phyloP scores from a whole-genome alignment of 2,113 vertebrate genomes.

The Percopsis transmontana region DNA sequence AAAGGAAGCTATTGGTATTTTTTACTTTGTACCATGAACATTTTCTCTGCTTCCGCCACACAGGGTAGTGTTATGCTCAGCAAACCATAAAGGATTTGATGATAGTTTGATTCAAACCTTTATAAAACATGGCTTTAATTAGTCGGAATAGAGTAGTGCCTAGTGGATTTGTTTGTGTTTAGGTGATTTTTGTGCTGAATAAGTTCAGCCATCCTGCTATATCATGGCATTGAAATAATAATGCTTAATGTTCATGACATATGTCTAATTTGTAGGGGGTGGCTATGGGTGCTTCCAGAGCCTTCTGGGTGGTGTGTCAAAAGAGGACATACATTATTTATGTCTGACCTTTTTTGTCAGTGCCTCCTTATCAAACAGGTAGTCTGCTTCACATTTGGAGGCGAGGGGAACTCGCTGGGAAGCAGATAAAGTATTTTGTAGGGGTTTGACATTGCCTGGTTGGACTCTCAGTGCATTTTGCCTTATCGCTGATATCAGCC shows the following conservation, averaged over 20 bases:
- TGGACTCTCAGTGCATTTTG: constrained; percentile 50
- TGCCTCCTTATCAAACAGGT: constrained; percentile 45
- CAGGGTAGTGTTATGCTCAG: too few species aligned
- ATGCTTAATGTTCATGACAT: too few species aligned
- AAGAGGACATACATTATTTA: constrained; percentile 63
- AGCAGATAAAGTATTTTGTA: constrained; percentile 56
- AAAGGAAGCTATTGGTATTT: too few species aligned
- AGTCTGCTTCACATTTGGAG: constrained; percentile 42
- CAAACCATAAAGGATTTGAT: too few species aligned
- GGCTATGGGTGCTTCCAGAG: constrained; percentile 32
- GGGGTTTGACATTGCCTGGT: constrained; percentile 30
- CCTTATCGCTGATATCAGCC: constrained; percentile 65
- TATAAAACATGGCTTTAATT: too few species aligned
- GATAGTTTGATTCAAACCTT: too few species aligned
- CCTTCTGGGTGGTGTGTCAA: constrained; percentile 27
- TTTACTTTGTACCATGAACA: too few species aligned
- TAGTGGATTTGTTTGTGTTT: too few species aligned
- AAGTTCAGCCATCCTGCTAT: not conserved
- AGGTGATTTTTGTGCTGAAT: too few species aligned
- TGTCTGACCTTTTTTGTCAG: constrained; percentile 64
- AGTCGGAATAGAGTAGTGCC: too few species aligned
- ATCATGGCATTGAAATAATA: constrained; percentile 44
- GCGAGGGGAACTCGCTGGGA: constrained; percentile 24
- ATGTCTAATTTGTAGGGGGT: constrained; percentile 40
- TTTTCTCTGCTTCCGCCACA: too few species aligned